Evolutionary conservation across 2,797 vertebrate species (phyloP).

Genomic region (Thaleichthys pacificus): DNA sequence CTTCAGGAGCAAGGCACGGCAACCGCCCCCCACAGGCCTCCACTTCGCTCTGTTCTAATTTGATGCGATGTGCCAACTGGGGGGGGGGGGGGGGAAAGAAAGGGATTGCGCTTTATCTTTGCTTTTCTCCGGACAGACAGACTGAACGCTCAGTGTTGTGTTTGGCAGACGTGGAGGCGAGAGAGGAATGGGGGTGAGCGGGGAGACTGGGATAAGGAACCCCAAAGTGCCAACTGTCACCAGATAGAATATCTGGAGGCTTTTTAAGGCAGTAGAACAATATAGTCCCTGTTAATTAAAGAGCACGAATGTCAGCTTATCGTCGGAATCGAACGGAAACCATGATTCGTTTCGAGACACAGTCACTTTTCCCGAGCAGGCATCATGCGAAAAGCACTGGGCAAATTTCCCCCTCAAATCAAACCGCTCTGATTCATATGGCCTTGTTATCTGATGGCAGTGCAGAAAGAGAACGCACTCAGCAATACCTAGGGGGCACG

Average conservation of each 20-base stretch:
- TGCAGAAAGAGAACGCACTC: constrained; percentile 17
- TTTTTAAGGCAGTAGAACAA: constrained; percentile 49
- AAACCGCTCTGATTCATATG: constrained; percentile 40
- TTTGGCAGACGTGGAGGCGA: constrained; percentile 57
- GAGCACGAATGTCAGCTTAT: constrained; percentile 21
- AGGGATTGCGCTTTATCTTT: constrained; percentile 27
- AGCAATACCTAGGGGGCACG: neutral
- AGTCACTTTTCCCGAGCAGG: constrained; percentile 2
- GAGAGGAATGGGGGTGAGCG: constrained; percentile 19
- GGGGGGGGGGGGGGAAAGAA: constrained; percentile 20
- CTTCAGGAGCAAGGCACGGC: constrained; percentile 2
- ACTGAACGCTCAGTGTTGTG: constrained; percentile 49
- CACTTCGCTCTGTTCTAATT: constrained; percentile 48
- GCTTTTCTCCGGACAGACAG: constrained; percentile 45
- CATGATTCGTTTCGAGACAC: constrained; percentile 24
- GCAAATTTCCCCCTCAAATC: constrained; percentile 42
- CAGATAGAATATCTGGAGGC: constrained; percentile 58
- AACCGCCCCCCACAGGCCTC: constrained; percentile 27
- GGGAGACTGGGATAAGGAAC: constrained; percentile 19
- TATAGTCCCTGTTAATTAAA: constrained; percentile 61
- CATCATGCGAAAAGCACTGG: constrained; percentile 28
- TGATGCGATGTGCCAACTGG: constrained; percentile 59
- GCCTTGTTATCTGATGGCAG: constrained; percentile 53
- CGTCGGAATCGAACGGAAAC: constrained; percentile 43
- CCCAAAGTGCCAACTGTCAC: constrained; percentile 33